Percentiles rank a stretch among this genome's conserved stretches.
phyloP scores from a whole-genome alignment of 2,113 vertebrate species.

The Tragelaphus scriptus region DNA sequence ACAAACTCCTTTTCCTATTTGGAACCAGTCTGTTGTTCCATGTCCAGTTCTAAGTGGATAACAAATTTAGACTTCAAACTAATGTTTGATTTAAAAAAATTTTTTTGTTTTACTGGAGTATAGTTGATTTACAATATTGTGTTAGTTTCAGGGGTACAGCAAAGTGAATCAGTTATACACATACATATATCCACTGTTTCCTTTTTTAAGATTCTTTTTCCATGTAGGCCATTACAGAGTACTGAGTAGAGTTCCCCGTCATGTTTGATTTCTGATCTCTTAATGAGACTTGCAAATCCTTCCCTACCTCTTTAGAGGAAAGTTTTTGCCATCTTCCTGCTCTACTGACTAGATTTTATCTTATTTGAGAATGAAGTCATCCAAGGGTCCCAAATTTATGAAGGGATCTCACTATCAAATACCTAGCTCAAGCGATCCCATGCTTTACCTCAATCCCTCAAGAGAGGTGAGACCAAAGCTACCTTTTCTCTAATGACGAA shows the following conservation, averaged over 20 bases:
- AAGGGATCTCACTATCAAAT: neutral
- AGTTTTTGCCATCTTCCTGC: neutral
- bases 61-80: neutral
- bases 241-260: no score
- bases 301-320: neutral
- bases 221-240: no score
- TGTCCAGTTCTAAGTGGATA: neutral
- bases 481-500: neutral
- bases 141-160: no score
- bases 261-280: neutral
- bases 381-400: neutral
- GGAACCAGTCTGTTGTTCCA: no score
- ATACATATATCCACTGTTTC: no score
- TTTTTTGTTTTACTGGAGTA: no score
- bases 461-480: neutral
- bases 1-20: no score
- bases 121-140: no score
- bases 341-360: neutral
- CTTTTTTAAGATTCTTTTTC: no score
- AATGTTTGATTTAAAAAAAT: neutral
- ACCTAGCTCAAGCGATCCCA: neutral
- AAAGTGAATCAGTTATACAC: no score
- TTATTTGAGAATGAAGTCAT: neutral
- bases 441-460: neutral
- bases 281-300: neutral